phyloP scores from a whole-genome alignment of 2,113 vertebrate genomes.

The Xerus inauris region DNA sequence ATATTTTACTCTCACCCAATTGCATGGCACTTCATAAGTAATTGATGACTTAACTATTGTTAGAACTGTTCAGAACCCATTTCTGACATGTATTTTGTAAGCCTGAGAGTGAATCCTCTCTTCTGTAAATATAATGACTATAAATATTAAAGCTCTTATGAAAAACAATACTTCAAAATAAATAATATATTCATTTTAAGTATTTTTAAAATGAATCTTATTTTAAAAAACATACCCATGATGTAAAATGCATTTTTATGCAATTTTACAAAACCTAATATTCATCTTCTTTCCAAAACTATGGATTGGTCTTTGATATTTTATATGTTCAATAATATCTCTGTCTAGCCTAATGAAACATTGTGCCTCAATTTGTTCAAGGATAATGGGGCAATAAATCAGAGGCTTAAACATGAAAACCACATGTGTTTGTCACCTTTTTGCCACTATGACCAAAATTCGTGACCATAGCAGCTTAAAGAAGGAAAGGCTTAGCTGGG shows the following conservation, averaged over 20 bases:
- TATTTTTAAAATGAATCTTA: slow-evolving; percentile 41
- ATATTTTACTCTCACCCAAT: neutral
- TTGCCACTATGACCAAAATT: neutral
- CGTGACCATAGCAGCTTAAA: neutral
- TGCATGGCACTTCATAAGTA: neutral
- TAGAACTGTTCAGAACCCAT: neutral
- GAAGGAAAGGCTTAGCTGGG: too few relatives aligned
- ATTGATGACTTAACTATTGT: neutral
- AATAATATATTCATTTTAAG: neutral
- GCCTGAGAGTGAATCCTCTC: neutral
- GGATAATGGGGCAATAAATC: slow-evolving; percentile 80
- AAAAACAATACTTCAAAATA: slow-evolving; percentile 37
- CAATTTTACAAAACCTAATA: slow-evolving; percentile 62
- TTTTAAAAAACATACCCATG: neutral
- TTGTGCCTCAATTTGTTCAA: slow-evolving; percentile 77
- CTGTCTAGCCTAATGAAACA: slow-evolving; percentile 76
- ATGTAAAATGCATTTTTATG: neutral
- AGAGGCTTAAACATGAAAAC: slow-evolving; percentile 78
- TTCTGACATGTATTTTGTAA: neutral
- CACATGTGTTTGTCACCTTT: neutral
- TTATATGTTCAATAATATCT: slow-evolving; percentile 67
- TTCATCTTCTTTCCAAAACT: slow-evolving; percentile 77
- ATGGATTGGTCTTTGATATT: slow-evolving; percentile 76
- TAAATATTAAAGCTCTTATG: neutral
- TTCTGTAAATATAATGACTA: neutral